Evolutionary conservation across 2,797 vertebrate species (phyloP).

Genomic region (Dendrocincla fuliginosa): DNA sequence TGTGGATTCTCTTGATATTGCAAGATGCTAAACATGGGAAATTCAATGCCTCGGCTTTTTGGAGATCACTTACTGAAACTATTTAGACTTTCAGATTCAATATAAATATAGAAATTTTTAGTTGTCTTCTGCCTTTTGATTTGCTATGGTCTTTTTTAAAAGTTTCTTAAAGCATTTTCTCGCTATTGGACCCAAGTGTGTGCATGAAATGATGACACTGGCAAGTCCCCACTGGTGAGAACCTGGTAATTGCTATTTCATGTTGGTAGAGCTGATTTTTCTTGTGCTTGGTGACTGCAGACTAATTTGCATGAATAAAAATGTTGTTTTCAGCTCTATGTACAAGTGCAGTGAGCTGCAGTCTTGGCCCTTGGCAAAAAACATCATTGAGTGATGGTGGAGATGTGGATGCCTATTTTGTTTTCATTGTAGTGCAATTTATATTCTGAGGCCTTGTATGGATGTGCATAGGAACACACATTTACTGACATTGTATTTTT

Average conservation of each 20-base stretch:
- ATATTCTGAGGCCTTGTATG: neutral
- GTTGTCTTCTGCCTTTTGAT: neutral
- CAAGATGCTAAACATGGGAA: neutral
- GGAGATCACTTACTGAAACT: neutral
- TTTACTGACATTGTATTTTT: neutral
- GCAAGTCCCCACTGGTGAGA: neutral
- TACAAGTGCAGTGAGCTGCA: neutral
- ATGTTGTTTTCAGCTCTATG: neutral
- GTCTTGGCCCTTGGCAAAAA: neutral
- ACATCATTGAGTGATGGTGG: neutral
- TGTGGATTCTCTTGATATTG: neutral
- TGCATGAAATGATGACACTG: neutral
- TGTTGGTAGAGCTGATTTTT: neutral
- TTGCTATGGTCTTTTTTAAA: neutral
- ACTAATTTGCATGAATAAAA: neutral
- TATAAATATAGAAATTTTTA: neutral
- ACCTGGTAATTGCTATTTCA: neutral
- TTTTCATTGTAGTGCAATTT: neutral
- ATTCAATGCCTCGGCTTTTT: neutral
- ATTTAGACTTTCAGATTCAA: neutral
- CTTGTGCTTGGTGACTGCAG: neutral
- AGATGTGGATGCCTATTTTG: neutral
- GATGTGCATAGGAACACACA: neutral
- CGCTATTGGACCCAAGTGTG: accelerated
- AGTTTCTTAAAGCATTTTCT: neutral